phyloP scores from a whole-genome alignment of 2,797 vertebrate species.

The Mus caroli region DNA sequence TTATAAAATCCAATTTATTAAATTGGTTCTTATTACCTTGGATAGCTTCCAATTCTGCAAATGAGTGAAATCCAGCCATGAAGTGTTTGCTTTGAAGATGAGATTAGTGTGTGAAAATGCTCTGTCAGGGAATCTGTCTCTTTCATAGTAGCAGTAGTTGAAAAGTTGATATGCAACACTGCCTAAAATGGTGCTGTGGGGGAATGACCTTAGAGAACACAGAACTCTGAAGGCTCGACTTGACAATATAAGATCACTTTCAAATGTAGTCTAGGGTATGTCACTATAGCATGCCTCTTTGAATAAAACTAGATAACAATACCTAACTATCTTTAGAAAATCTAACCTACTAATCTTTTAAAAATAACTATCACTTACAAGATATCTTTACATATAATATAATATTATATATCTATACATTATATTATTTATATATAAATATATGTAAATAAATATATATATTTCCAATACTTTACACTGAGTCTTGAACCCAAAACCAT shows the following conservation, averaged over 20 bases:
- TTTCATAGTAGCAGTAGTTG: background rate
- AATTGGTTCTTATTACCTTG: conserved; percentile 55
- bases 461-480: background rate
- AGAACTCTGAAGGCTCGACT: background rate
- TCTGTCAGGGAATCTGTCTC: background rate
- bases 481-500: background rate
- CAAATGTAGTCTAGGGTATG: background rate
- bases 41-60: conserved; percentile 58
- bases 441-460: background rate
- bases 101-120: conserved; percentile 37
- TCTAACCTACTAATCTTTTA: background rate
- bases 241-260: conserved; percentile 45
- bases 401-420: too few species aligned
- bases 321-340: background rate
- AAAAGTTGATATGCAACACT: conserved; percentile 19
- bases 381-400: background rate
- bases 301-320: background rate
- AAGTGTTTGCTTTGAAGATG: conserved; percentile 33
- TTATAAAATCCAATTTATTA: conserved; percentile 70
- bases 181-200: conserved; percentile 14
- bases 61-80: conserved; percentile 49
- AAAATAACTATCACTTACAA: background rate
- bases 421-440: too few species aligned
- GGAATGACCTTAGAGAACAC: conserved; percentile 18
- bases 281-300: background rate